Evolutionary conservation across 2,113 vertebrate species (phyloP), one percentile per base, ranked within the genome.

Genomic region (Microcebus tavaratra): DNA sequence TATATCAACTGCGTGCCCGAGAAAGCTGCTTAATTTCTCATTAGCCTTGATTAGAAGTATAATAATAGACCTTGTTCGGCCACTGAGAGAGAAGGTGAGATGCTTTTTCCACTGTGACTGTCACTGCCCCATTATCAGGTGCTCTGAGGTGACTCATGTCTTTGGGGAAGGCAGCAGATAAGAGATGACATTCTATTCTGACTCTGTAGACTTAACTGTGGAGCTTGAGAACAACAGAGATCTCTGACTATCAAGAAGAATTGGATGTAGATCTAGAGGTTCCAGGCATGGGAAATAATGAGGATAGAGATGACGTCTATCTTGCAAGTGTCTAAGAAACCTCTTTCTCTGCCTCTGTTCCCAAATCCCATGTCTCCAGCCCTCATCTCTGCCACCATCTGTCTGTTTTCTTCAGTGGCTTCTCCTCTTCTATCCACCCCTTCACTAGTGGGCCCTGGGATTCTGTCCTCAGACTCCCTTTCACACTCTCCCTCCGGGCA

Each of bases 1-100:
- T 72, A 31, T n/a, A 90, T 73, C 45, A 94, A 31, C 6, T 70
- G 6, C 20, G 17, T 59, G 61, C 9, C 48, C 68, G 31, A 82
- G 88, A 94, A 86, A 65, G 42, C 18, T 50, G 23, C 50, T 84
- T 91, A 29, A 39, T 90, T 93, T 95, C 68, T 89, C 27, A 12
- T 39, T 91, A 53, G 42, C 55, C 12, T 11, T 82, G 42, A n/a
- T 63, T 50, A 76, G 31, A 96, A 42, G 36, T 73, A 36, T 84
- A 86, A 21, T 81, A 87, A 39, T 42, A 80, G 55, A 70, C 6
- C 14, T 61, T 1, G 0, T 15, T 91, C 45, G 25, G 87, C 84
- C 75, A 45, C 75, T n/a, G 68, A 23, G 42, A 90, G 21, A 67
- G 42, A 92, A 17, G 48, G 50, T 12, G 20, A 55, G 86, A 34